Conservation (phyloP, 2,113 vertebrate genomes). For the Pterocles orientalis region DNA sequence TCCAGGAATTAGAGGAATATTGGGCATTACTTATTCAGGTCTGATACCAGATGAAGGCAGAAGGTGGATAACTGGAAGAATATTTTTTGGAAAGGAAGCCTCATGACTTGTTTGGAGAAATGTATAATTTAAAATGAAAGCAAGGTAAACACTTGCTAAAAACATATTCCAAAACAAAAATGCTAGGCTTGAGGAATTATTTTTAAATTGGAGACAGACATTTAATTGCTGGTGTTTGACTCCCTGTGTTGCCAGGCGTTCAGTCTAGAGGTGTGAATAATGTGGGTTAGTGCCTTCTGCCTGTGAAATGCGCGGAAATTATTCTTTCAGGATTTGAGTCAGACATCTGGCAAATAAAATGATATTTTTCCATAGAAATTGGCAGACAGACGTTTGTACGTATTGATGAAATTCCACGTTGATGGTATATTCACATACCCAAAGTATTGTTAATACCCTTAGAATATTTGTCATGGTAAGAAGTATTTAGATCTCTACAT, state of each 20-base stretch:
- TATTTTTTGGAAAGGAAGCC: neutral
- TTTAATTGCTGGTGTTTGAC: conserved; percentile 55
- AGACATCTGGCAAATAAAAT: conserved; percentile 52
- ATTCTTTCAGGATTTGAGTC: conserved; percentile 24
- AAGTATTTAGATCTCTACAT: neutral
- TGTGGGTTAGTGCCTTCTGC: conserved; percentile 7
- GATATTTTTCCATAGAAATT: conserved; percentile 10
- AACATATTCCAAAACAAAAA: conserved; percentile 38
- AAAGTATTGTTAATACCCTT: neutral
- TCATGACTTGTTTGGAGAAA: neutral
- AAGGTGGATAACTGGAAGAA: neutral
- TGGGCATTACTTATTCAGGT: neutral
- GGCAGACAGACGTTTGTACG: neutral
- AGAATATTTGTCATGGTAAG: neutral
- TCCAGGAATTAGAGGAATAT: neutral
- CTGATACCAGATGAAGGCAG: conserved; percentile 9
- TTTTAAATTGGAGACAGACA: conserved; percentile 54
- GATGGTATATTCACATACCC: neutral
- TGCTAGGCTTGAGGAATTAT: conserved; percentile 41
- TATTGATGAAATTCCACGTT: neutral
- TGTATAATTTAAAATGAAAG: conserved; percentile 38
- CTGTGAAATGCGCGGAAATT: neutral
- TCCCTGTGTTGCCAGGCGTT: conserved; percentile 25
- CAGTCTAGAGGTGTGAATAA: conserved; percentile 37
- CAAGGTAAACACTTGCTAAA: conserved; percentile 25